Evolutionary conservation across 2,113 vertebrate genomes (phyloP).

Genomic region (Lucifuga dentata): DNA sequence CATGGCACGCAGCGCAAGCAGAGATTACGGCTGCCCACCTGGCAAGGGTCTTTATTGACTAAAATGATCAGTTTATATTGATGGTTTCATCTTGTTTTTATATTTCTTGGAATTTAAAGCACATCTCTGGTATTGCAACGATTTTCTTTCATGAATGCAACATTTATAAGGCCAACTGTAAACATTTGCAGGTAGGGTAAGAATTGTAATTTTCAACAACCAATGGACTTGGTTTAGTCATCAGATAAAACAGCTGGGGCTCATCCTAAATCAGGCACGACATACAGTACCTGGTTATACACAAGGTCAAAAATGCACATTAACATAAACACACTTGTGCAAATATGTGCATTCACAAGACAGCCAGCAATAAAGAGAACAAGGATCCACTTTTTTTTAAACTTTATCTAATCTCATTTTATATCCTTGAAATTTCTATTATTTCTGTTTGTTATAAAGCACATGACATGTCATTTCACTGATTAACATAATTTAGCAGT

Average conservation of each 20-base stretch:
- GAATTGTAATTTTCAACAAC: not conserved
- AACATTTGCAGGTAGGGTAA: conserved; percentile 8
- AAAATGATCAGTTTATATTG: conserved; percentile 33
- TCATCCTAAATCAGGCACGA: conserved; percentile 18
- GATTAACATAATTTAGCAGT: conserved; percentile 31
- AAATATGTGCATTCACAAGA: conserved; percentile 45
- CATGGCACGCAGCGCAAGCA: conserved; percentile 67
- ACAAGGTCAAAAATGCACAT: conserved; percentile 22
- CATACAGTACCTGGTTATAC: conserved; percentile 1
- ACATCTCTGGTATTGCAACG: conserved; percentile 32
- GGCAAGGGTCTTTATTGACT: conserved; percentile 13
- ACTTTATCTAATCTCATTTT: conserved; percentile 59
- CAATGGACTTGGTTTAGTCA: conserved; percentile 13
- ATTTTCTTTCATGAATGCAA: conserved; percentile 16
- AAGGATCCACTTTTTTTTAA: conserved; percentile 39
- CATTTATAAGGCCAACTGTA: conserved; percentile 15
- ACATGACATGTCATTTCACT: conserved; percentile 32
- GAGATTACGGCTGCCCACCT: conserved; percentile 53
- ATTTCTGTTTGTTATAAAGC: conserved; percentile 56
- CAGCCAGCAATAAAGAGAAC: conserved; percentile 74
- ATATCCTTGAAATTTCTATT: conserved; percentile 55
- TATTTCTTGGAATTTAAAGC: conserved; percentile 35
- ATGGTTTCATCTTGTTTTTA: conserved; percentile 45
- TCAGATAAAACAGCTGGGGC: conserved; percentile 27
- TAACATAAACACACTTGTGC: conserved; percentile 24